phyloP scores from a whole-genome alignment of 2,113 vertebrate species.

The Brachyhypopomus gauderio region DNA sequence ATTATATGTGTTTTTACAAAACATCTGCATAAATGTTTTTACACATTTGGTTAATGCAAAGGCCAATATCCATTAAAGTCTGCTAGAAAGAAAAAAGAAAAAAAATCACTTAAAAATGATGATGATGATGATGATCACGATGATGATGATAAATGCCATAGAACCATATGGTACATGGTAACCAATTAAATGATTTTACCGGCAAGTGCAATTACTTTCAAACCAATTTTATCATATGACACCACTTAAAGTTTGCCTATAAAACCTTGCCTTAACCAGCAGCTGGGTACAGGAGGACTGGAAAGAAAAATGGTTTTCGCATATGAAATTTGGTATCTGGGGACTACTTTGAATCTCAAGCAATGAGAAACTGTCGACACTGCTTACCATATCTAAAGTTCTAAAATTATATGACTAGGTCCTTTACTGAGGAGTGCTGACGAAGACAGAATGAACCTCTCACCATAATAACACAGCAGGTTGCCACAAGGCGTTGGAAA shows the following conservation, averaged over 20 bases:
- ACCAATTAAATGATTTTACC: constrained; percentile 3
- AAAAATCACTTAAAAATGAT: too few species aligned
- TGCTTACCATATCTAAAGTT: not conserved
- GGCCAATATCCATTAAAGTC: too few species aligned
- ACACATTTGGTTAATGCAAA: not conserved
- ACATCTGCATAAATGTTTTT: not conserved
- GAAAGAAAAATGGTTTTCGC: not conserved
- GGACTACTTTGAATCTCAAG: not conserved
- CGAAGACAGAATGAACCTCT: constrained; percentile 2
- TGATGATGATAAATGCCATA: not conserved
- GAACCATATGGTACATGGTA: not conserved
- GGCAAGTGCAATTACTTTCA: not conserved
- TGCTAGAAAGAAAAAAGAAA: too few species aligned
- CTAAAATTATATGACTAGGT: constrained; percentile 9
- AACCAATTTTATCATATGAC: not conserved
- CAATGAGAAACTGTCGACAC: not conserved
- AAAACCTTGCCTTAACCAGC: not conserved
- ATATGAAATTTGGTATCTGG: not conserved
- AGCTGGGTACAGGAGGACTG: constrained; percentile 14
- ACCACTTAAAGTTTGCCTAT: constrained; percentile 3
- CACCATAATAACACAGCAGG: constrained; percentile 15
- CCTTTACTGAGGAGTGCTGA: constrained; percentile 11
- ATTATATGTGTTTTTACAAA: not conserved
- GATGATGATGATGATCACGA: too few species aligned
- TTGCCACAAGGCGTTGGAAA: not conserved